phyloP scores from a whole-genome alignment of 2,888 invertebrate genomes.

The Taphrorychus bicolor region DNA sequence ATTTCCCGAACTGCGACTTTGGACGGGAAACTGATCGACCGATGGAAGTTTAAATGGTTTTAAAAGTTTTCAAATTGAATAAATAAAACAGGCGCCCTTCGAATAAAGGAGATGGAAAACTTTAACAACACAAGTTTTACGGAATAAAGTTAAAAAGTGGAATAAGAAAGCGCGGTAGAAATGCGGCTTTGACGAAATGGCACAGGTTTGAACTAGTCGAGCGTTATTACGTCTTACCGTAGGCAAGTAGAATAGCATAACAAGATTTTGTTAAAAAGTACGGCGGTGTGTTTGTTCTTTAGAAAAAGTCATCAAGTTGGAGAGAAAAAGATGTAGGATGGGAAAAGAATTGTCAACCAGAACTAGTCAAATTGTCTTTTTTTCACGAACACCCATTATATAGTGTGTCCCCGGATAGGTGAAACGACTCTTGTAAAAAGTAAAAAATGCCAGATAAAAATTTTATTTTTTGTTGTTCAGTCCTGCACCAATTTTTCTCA shows the following conservation, averaged over 20 bases:
- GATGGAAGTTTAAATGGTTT: not conserved
- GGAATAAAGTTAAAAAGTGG: slow-evolving; percentile 36
- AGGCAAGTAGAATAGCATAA: not conserved
- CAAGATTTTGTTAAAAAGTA: no score
- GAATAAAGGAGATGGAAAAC: slow-evolving; percentile 24
- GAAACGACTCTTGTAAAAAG: no score
- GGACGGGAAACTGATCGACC: not conserved
- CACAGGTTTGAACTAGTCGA: slow-evolving; percentile 30
- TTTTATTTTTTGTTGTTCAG: no score
- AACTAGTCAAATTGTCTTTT: no score
- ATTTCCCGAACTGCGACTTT: not conserved
- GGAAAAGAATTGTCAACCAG: no score
- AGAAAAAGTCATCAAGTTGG: no score
- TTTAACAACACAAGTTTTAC: slow-evolving; percentile 34
- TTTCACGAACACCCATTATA: no score
- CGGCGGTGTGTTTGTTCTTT: no score
- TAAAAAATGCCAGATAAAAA: no score
- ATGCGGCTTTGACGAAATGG: slow-evolving; percentile 24
- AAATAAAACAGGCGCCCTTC: slow-evolving; percentile 21
- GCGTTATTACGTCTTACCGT: slow-evolving; percentile 27
- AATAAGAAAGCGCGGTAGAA: slow-evolving; percentile 31
- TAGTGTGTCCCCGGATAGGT: no score
- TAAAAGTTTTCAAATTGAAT: slow-evolving; percentile 23
- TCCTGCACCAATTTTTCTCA: no score
- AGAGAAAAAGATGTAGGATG: no score